phyloP scores from a whole-genome alignment of 2,797 vertebrate species.

The Tapirus indicus region DNA sequence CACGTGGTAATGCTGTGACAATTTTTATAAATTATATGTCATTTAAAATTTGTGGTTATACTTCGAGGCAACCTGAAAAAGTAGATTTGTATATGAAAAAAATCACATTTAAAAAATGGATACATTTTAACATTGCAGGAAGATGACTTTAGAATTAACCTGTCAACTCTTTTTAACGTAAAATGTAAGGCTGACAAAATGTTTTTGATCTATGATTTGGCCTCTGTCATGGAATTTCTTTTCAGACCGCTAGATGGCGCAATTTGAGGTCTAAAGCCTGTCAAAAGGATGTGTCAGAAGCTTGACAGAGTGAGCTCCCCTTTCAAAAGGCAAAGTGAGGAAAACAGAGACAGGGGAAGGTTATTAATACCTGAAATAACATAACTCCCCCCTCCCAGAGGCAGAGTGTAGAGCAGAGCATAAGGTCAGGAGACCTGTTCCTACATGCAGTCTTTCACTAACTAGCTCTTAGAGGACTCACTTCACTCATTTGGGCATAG shows the following conservation, averaged over 20 bases:
- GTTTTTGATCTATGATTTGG: background rate
- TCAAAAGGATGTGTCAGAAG: background rate
- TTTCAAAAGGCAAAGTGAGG: conserved; percentile 10
- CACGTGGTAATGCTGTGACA: background rate
- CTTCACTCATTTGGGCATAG: background rate
- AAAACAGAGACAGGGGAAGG: background rate
- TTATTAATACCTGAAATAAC: background rate
- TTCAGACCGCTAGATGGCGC: conserved; percentile 6
- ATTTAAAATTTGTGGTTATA: conserved; percentile 3
- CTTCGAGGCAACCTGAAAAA: background rate
- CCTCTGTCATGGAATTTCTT: background rate
- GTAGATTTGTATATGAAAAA: background rate
- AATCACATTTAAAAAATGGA: background rate
- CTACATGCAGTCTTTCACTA: background rate
- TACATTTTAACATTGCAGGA: background rate
- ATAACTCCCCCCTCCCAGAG: background rate
- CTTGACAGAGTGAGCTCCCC: background rate
- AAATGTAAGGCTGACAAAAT: background rate
- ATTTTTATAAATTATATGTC: background rate
- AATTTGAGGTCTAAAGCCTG: background rate
- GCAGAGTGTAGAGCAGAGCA: background rate
- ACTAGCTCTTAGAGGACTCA: background rate
- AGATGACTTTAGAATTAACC: background rate
- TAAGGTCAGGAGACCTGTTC: background rate
- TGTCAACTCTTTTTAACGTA: background rate